phyloP scores from a whole-genome alignment of 2,888 invertebrate genomes.

The Crossocerus cetratus region DNA sequence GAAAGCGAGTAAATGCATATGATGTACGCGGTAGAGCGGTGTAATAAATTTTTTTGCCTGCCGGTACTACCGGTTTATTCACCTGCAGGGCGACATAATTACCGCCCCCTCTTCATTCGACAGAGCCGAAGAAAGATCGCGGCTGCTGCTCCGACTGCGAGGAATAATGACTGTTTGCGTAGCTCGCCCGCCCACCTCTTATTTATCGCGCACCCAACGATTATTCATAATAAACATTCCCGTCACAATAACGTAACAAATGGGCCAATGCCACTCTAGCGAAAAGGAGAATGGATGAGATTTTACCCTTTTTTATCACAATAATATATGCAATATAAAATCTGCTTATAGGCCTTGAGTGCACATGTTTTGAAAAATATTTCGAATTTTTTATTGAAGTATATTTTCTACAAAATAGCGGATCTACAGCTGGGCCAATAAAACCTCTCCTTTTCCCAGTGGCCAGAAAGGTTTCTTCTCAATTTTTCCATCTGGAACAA shows the following conservation, averaged over 20 bases:
- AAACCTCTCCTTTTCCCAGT: too few relatives aligned
- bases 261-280: conserved; percentile 36
- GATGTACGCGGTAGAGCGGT: conserved; percentile 17
- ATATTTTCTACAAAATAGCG: too few relatives aligned
- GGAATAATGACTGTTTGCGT: conserved; percentile 51
- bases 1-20: conserved; percentile 4
- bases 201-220: conserved; percentile 52
- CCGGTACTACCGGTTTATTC: conserved; percentile 13
- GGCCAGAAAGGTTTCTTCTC: too few relatives aligned
- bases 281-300: too few relatives aligned
- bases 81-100: conserved; percentile 60
- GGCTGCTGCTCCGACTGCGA: conserved; percentile 34
- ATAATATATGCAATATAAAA: too few relatives aligned
- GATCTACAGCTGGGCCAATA: too few relatives aligned
- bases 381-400: too few relatives aligned
- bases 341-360: too few relatives aligned
- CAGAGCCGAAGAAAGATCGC: conserved; percentile 55
- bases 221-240: conserved; percentile 61
- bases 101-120: conserved; percentile 58
- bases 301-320: too few relatives aligned
- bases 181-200: conserved; percentile 40
- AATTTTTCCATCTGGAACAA: too few relatives aligned
- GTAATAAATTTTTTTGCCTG: conserved; percentile 41
- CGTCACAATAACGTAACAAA: conserved; percentile 54
- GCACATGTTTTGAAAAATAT: too few relatives aligned